These are phyloP conservation scores for Perca flavescens DNA, from an alignment of 2,113 vertebrate genomes.

Conservation along the genomic window DNA sequence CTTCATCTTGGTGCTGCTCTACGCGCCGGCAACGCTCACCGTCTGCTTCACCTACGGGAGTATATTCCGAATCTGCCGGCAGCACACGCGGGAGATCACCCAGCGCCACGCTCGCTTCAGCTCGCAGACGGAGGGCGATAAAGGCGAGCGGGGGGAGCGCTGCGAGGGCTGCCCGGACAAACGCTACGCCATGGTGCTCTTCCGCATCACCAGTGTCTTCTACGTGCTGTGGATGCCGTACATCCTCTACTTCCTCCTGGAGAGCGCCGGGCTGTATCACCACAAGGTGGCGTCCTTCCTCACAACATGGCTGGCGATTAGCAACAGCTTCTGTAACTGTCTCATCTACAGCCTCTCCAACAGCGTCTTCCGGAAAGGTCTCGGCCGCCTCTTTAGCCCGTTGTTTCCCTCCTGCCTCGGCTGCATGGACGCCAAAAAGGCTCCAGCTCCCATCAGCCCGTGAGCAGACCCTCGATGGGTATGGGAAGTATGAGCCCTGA, in stretches of 20 bases:
- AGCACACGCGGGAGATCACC: slow-evolving; percentile 94
- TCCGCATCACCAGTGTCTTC: slow-evolving; percentile 95
- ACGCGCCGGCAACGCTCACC: slow-evolving; percentile 89
- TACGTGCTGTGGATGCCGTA: slow-evolving; percentile 95
- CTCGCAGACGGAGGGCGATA: slow-evolving; percentile 75
- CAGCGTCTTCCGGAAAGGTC: slow-evolving; percentile 92
- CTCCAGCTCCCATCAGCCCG: slow-evolving; percentile 79
- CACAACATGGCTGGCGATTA: slow-evolving; percentile 95
- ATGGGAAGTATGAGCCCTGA: slow-evolving; percentile 80
- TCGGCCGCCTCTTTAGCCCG: slow-evolving; percentile 85
- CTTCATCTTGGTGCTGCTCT: slow-evolving; percentile 90
- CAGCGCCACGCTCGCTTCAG: slow-evolving; percentile 91
- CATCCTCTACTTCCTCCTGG: slow-evolving; percentile 93
- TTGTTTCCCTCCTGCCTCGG: slow-evolving; percentile 86
- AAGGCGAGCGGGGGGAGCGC: slow-evolving; percentile 81
- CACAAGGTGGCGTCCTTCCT: slow-evolving; percentile 89
- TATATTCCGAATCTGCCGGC: slow-evolving; percentile 94
- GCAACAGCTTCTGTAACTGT: slow-evolving; percentile 97
- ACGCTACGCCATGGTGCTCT: slow-evolving; percentile 92
- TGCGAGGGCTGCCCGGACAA: slow-evolving; percentile 88
- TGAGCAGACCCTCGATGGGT: slow-evolving; percentile 81
- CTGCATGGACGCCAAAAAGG: slow-evolving; percentile 84
- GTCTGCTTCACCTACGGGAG: slow-evolving; percentile 95
- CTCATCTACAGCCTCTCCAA: slow-evolving; percentile 96
- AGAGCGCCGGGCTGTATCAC: slow-evolving; percentile 89